A percentile compares a stretch with the other conserved stretches of the same genome.
These are phyloP conservation scores for Cyphomyrmex costatus DNA, from an alignment of 1,140 invertebrate species.

Conservation along the genomic window DNA sequence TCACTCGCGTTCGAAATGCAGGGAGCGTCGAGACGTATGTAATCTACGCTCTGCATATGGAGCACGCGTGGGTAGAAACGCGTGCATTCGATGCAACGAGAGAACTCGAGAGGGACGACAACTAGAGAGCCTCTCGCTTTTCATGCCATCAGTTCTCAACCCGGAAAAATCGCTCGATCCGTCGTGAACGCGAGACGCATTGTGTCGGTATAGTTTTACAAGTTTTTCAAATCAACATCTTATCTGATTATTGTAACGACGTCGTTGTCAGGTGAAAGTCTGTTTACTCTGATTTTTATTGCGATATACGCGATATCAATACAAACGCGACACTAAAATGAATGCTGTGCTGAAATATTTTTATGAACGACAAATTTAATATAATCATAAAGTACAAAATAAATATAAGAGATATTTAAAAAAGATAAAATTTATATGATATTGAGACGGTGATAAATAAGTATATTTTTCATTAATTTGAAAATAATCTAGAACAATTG, in stretches of 20 bases:
- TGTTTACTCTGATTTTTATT: slow-evolving; percentile 1
- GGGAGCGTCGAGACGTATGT: slow-evolving; percentile 47
- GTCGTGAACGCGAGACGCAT: slow-evolving; percentile 2
- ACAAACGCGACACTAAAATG: neutral
- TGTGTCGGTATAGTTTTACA: slow-evolving; percentile 24
- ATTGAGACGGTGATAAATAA: neutral
- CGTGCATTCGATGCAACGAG: slow-evolving; percentile 44
- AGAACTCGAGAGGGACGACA: slow-evolving; percentile 37
- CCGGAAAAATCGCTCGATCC: slow-evolving; percentile 40
- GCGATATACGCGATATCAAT: neutral
- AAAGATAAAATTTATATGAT: neutral
- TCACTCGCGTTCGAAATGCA: slow-evolving; percentile 50
- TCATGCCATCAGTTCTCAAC: slow-evolving; percentile 27
- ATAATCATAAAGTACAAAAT: neutral
- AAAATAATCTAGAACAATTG: slow-evolving; percentile 4
- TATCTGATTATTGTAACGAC: slow-evolving; percentile 32
- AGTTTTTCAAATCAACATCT: slow-evolving; percentile 27
- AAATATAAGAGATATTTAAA: neutral
- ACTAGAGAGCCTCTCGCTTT: slow-evolving; percentile 36
- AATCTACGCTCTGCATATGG: slow-evolving; percentile 47
- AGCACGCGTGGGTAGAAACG: slow-evolving; percentile 42
- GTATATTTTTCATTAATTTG: neutral
- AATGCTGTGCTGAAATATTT: neutral
- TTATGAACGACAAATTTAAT: neutral
- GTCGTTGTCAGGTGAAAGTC: neutral